Evolutionary conservation across 2,113 vertebrate species (phyloP), one percentile per base, ranked within the genome.

Genomic region (Salminus brasiliensis): DNA sequence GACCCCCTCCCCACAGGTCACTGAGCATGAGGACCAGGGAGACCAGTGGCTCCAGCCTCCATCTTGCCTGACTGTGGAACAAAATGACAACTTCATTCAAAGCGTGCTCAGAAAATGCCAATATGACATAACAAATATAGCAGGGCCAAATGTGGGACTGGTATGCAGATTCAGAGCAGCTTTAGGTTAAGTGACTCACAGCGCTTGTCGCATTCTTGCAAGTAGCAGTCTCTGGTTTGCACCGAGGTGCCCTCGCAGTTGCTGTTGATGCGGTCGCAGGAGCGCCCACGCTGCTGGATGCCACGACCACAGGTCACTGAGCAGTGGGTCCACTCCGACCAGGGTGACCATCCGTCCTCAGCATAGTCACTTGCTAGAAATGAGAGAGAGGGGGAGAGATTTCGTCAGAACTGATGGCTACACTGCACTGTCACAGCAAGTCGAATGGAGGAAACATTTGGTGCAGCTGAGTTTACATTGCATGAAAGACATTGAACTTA

Each of bases 41-140:
- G 98, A 99, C 98, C 98, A 99, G 84, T 98, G 97, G 90, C 97
- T 99, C 98, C 98, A 99, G 66, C 94, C 94, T 27, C 98, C 98
- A 84, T 99, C 96, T 90, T 99, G 98, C 88, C 95, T 97, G 93
- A 99, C 98, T 99, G 49, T 11, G 85, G 83, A 9, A 88, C 13
- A 34, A 73, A 16, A 74, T 29, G 21, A 23, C 8, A 78, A 70
- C 23, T n/a, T 53, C 16, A 27, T 30, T 45, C 55, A 74, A 32
- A 62, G 25, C 25, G 9, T 36, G 45, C 32, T 49, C 2, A 45
- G 32, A 53, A 3, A 47, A 3, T 4, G 13, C 15, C 12, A 45
- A 9, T 7, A 16, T 1, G 5, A 16, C 4, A 47, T 16, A 16
- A 18, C 3, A 30, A 10, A 34, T 18, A 67, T 29, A 39, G 23